Evolutionary conservation across 2,797 vertebrate genomes (phyloP).

Genomic region (Pelobates cultripes): DNA sequence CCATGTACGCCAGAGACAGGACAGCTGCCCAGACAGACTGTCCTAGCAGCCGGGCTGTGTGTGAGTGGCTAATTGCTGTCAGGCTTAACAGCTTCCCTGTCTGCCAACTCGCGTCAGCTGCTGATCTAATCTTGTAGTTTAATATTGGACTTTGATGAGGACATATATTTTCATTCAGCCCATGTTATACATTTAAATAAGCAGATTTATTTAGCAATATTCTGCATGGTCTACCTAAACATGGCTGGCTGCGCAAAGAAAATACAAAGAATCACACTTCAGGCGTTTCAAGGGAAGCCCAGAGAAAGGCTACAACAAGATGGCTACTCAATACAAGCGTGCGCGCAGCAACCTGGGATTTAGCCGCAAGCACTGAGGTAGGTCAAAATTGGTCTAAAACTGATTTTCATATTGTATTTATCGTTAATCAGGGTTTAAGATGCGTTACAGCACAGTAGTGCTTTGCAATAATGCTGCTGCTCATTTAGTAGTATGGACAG

Average conservation of each 20-base stretch:
- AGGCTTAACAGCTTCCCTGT: neutral
- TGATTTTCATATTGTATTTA: too few relatives aligned
- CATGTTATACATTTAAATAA: slow-evolving; percentile 13
- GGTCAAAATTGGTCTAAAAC: too few relatives aligned
- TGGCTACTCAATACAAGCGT: too few relatives aligned
- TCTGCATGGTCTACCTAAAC: neutral
- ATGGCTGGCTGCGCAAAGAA: neutral
- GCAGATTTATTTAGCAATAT: slow-evolving; percentile 36
- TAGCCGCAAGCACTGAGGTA: too few relatives aligned
- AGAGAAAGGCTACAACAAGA: too few relatives aligned
- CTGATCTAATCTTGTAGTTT: neutral
- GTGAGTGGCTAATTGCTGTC: slow-evolving; percentile 34
- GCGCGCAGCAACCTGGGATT: too few relatives aligned
- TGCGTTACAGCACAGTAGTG: too few relatives aligned
- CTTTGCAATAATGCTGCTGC: too few relatives aligned
- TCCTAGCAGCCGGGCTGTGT: neutral
- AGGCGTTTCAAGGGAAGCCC: too few relatives aligned
- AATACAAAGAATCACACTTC: too few relatives aligned
- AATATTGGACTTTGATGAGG: neutral
- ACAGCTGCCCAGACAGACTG: slow-evolving; percentile 34
- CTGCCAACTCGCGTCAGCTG: slow-evolving; percentile 44
- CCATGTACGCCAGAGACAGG: neutral
- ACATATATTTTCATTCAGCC: slow-evolving; percentile 28
- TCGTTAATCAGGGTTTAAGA: too few relatives aligned
- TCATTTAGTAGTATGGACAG: too few relatives aligned